A percentile compares a stretch with the other conserved stretches of the same genome.
Evolutionary conservation across 2,888 invertebrate species (phyloP).

Genomic region (Onthophagus sagittarius): DNA sequence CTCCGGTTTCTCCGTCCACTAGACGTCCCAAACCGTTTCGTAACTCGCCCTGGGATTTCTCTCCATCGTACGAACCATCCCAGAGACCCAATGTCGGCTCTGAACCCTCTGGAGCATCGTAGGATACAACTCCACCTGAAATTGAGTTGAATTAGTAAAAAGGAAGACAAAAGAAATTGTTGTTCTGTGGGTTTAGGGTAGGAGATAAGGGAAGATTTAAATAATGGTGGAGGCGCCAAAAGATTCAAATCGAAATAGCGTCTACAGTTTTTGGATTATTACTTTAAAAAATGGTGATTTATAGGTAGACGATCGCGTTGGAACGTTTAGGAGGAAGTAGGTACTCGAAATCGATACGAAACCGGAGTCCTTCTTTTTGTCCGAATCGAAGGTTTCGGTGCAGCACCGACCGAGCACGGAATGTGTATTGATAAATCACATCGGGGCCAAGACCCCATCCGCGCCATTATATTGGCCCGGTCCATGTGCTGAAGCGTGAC

Average conservation of each 20-base stretch:
- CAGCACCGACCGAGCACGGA: slow-evolving; percentile 4
- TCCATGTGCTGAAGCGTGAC: slow-evolving; percentile 33
- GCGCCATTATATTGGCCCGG: slow-evolving; percentile 33
- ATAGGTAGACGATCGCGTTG: not conserved
- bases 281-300: not conserved
- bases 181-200: not conserved
- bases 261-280: not conserved
- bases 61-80: slow-evolving; percentile 68
- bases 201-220: not conserved
- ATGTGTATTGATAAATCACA: slow-evolving; percentile 34
- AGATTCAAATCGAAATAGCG: not conserved
- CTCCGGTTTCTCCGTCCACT: slow-evolving; percentile 62
- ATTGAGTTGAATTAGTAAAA: slow-evolving; percentile 25
- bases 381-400: slow-evolving; percentile 8
- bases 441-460: slow-evolving; percentile 18
- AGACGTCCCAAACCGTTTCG: slow-evolving; percentile 66
- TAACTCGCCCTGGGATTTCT: slow-evolving; percentile 46
- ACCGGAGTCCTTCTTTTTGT: slow-evolving; percentile 2
- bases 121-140: slow-evolving; percentile 56
- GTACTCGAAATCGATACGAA: slow-evolving; percentile 1
- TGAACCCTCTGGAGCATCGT: slow-evolving; percentile 54
- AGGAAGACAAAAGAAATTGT: not conserved
- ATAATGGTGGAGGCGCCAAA: not conserved
- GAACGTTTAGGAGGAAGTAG: not conserved
- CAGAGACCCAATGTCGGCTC: slow-evolving; percentile 50